Conservation (phyloP, 1,140 invertebrate species). For the Nephotettix cincticeps region DNA sequence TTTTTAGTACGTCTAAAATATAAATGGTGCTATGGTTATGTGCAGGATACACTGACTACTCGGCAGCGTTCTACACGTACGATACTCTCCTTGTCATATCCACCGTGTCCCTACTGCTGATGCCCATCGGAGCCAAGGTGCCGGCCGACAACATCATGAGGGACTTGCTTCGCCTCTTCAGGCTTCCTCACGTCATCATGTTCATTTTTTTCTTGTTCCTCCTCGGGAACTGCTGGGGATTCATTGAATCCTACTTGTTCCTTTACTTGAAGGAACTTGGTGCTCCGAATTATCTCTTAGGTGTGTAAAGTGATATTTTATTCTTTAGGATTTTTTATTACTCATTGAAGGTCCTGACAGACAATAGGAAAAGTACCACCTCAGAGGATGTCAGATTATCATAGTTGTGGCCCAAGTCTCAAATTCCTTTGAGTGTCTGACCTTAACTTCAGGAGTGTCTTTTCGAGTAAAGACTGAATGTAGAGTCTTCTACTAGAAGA, state of each 20-base stretch:
- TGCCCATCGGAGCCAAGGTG: conserved; percentile 69
- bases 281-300: conserved; percentile 75
- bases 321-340: too few relatives aligned
- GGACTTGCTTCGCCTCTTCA: conserved; percentile 67
- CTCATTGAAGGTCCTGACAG: too few relatives aligned
- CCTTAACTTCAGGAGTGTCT: too few relatives aligned
- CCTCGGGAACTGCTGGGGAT: conserved; percentile 79
- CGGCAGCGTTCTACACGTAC: conserved; percentile 73
- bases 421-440: too few relatives aligned
- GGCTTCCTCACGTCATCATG: conserved; percentile 69
- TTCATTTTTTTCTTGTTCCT: conserved; percentile 76
- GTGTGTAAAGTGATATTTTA: conserved; percentile 50
- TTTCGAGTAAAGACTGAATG: too few relatives aligned
- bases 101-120: conserved; percentile 64
- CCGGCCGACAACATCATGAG: conserved; percentile 69
- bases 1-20: too few relatives aligned
- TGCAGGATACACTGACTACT: conserved; percentile 73
- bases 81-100: conserved; percentile 67
- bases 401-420: too few relatives aligned
- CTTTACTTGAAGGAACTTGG: conserved; percentile 78
- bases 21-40: too few relatives aligned
- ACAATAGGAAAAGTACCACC: too few relatives aligned
- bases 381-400: too few relatives aligned
- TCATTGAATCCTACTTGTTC: conserved; percentile 82
- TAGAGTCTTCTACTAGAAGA: too few relatives aligned